Evolutionary conservation across 2,113 vertebrate genomes (phyloP).

Genomic region (Gallinago media): DNA sequence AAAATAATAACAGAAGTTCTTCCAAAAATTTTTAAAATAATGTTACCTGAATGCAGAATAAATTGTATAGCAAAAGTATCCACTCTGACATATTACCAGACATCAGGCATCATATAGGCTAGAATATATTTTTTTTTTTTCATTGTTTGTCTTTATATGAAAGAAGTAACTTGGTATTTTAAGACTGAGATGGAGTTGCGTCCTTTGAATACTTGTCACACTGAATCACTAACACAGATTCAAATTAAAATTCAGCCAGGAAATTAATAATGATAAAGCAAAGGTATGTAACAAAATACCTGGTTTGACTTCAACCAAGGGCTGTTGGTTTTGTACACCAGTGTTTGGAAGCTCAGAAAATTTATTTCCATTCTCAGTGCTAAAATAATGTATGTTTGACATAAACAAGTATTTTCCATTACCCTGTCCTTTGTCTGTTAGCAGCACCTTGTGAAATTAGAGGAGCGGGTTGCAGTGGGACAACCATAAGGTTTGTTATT

Average conservation of each 20-base stretch:
- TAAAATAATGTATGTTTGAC: neutral
- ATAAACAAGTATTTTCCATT: no score
- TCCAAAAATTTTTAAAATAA: neutral
- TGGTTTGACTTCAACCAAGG: neutral
- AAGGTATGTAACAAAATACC: neutral
- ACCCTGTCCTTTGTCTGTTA: neutral
- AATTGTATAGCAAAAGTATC: neutral
- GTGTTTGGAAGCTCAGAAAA: neutral
- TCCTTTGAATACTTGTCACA: neutral
- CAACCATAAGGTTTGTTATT: neutral
- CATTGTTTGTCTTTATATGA: neutral
- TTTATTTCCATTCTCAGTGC: neutral
- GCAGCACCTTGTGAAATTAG: neutral
- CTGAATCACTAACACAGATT: neutral
- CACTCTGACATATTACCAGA: neutral
- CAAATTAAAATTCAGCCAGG: neutral
- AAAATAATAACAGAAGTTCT: neutral
- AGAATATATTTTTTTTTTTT: neutral
- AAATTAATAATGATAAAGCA: neutral
- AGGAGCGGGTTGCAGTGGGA: neutral
- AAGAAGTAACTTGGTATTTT: neutral
- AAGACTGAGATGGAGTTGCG: neutral
- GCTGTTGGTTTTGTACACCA: neutral
- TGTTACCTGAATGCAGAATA: neutral
- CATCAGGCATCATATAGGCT: neutral